These are phyloP conservation scores for Mechanitis mazaeus DNA, from an alignment of 2,888 invertebrate genomes.

Conservation along the genomic window DNA sequence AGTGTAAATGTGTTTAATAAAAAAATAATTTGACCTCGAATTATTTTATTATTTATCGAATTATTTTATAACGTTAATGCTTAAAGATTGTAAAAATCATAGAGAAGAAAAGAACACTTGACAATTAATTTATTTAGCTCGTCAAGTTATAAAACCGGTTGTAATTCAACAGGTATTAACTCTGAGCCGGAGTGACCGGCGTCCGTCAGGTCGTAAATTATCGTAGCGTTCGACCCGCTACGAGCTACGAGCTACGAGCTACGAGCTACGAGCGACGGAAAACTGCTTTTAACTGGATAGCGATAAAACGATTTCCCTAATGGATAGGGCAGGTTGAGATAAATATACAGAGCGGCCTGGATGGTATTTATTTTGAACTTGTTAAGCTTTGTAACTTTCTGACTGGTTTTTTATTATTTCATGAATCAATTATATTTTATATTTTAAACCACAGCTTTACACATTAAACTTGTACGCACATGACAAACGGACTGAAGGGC, in stretches of 20 bases:
- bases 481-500: too few species aligned
- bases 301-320: constrained; percentile 26
- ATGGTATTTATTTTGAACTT: not conserved
- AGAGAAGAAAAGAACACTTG: too few species aligned
- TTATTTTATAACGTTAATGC: too few species aligned
- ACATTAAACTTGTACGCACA: too few species aligned
- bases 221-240: constrained; percentile 41
- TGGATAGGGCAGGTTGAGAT: constrained; percentile 18
- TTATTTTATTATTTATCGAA: too few species aligned
- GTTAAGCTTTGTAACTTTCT: not conserved
- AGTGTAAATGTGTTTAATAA: too few species aligned
- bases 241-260: constrained; percentile 10
- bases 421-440: too few species aligned
- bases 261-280: constrained; percentile 27
- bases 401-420: not conserved
- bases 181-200: constrained; percentile 61
- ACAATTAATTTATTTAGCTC: not conserved
- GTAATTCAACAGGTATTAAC: constrained; percentile 75
- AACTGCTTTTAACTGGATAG: constrained; percentile 24
- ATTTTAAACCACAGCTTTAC: too few species aligned
- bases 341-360: constrained; percentile 3
- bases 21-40: too few species aligned
- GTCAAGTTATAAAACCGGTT: constrained; percentile 43
- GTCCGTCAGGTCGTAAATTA: constrained; percentile 56
- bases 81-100: too few species aligned